Base-by-base conservation (phyloP, 23 tunicate genomes). In the Diplosoma virens region DNA sequence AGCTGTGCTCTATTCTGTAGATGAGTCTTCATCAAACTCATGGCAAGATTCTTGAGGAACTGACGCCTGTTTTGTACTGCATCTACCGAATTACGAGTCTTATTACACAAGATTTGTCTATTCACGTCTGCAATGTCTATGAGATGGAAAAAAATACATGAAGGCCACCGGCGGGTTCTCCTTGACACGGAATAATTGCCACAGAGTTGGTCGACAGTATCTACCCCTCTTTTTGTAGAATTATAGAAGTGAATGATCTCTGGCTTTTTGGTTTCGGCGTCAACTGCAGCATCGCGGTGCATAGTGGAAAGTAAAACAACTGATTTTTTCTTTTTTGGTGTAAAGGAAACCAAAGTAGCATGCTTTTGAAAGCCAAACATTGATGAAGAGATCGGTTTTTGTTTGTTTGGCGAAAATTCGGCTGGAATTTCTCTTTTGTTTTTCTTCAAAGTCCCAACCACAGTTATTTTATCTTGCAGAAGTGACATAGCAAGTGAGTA, bases 131-230 rank as follows among this genome's bases (percentile, higher is more conserved):
- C 69, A 61, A 61, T 61, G 69, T 61, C 30, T 61, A 61, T 17
- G 11, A 61, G 69, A 28, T 61, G 69, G 35, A 61, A 61, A 61
- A 55, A 55, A 22, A 61, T 22, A 61, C 69, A 61, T n/a, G 30
- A 61, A 27, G 69, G 69, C 69, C 69, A 61, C 35, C 69, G 34
- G 69, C 69, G 69, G 35, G 69, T 61, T 61, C 69, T 29, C 69
- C 35, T 61, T 61, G n/a, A n/a, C n/a, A n/a, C n/a, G n/a, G n/a
- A n/a, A n/a, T n/a, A n/a, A n/a, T n/a, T n/a, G 34, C 69, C 69
- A 22, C 69, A 61, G 34, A 61, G 35, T 61, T 61, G 69, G 35
- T 61, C 69, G 30, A 61, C 69, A 9, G 69, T 61, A 61, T 61
- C 69, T 14, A 61, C 69, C 69, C 69, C 69, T 61, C 69, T 35